Evolutionary conservation across 2,888 invertebrate genomes (phyloP), one percentile per base, ranked within the genome.

Genomic region (Ariolimax columbianus): DNA sequence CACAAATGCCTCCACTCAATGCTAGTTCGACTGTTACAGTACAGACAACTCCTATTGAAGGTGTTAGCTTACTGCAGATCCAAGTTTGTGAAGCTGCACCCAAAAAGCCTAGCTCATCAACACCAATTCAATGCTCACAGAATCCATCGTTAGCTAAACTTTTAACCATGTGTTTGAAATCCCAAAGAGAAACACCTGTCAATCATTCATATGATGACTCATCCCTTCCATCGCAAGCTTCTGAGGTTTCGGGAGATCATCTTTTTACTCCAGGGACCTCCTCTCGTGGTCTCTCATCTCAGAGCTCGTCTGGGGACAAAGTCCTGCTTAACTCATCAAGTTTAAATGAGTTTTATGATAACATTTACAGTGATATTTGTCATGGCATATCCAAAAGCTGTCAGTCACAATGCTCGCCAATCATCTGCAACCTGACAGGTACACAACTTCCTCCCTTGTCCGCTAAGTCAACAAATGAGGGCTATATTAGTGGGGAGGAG

Each of bases 401-500:
- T 51, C 30, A 75, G 2, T 19, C 9, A 14, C 11, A 51, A 75
- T 17, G 33, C 19, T 30, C 75, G 1, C 2, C 73, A 30, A 17
- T 19, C 33, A 2, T 51, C 7, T 51, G 33, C 51, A 75, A 51
- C 23, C 33, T 51, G 9, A 4, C 33, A 30, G 23, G 14, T 26
- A n/a, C 33, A 75, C 30, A 51, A 1, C 3, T 36, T 30, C 17
- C 19, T 75, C 19, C 33, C 23, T 33, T n/a, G 30, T n/a, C n/a
- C n/a, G n/a, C n/a, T n/a, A n/a, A n/a, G n/a, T 68, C 80, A 43
- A 30, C 80, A 68, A 47, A 47, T 68, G 40, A 2, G 59, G 43
- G 19, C 17, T 75, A 82, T 40, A 23, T 75, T 19, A 77, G 83
- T 68, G 83, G 77, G 51, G 77, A 83, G 7, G 84, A 84, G 23